Evolutionary conservation across 2,797 vertebrate genomes (phyloP), one percentile per base, ranked within the genome.

Genomic region (Pagetopsis macropterus): DNA sequence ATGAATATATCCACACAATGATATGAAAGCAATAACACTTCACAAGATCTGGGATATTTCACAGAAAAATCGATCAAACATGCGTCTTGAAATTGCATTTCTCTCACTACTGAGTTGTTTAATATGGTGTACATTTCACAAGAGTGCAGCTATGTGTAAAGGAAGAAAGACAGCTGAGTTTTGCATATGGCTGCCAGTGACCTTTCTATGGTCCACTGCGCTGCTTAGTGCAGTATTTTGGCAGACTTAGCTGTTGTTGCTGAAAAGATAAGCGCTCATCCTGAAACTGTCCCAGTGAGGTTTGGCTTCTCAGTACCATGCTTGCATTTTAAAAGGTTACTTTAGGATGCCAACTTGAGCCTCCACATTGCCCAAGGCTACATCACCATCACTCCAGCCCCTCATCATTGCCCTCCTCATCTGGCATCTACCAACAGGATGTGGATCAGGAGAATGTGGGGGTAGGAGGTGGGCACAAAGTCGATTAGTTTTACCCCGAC

Each of bases 271-370:
- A 89, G 88, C 79, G n/a, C 78, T 80, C 86, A 73, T 89, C 84
- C 78, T 85, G 79, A 84, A 87, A 79, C 81, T 67, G 84, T 73
- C 84, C 84, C 82, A 87, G 84, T 81, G 82, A 91, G 79, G 76
- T 86, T 87, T 68, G 82, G 72, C 78, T 76, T 48, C 83, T 81
- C 76, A 21, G 55, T 17, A 79, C 77, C 75, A 16, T 0, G 62
- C 85, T 81, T 72, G 81, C 88, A 87, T 91, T 88, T 88, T 84
- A 75, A 92, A 90, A 93, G 90, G 90, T 90, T 92, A 88, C 77
- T 78, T 71, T 5, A 13, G 79, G 87, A 88, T 83, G 86, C 85
- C 88, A 88, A 76, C 78, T 74, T 31, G 60, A 83, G 68, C 73
- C 56, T 82, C 70, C 70, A 63, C 79, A 69, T 71, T 9, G 84